Percentiles rank a stretch among this genome's conserved stretches.
phyloP scores from a whole-genome alignment of 2,888 invertebrate species.

The Synanthedon andrenaeformis region DNA sequence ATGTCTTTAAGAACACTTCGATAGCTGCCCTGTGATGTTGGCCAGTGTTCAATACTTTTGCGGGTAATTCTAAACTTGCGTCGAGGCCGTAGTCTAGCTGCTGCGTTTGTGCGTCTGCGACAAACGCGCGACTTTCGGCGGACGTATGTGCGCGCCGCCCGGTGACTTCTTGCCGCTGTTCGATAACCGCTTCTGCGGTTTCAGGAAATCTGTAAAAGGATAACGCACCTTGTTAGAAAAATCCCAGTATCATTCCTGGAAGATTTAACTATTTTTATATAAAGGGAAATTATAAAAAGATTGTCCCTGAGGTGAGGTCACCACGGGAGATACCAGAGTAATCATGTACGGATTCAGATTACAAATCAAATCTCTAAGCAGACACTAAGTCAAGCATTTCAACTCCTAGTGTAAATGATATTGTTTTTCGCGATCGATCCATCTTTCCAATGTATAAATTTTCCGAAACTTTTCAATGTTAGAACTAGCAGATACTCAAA shows the following conservation, averaged over 20 bases:
- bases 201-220: conserved; percentile 74
- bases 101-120: conserved; percentile 52
- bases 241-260: conserved; percentile 1
- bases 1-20: conserved; percentile 1
- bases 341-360: too few relatives aligned
- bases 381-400: too few relatives aligned
- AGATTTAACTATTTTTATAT: neutral
- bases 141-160: conserved; percentile 56
- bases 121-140: conserved; percentile 59
- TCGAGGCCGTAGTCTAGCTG: conserved; percentile 38
- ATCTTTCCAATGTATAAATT: too few relatives aligned
- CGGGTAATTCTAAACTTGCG: conserved; percentile 6
- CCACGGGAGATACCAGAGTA: too few relatives aligned
- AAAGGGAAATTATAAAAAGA: too few relatives aligned
- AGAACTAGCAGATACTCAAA: too few relatives aligned
- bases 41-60: neutral
- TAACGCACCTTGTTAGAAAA: neutral
- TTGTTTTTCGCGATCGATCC: too few relatives aligned
- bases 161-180: conserved; percentile 63
- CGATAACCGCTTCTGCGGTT: conserved; percentile 72
- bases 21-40: conserved; percentile 19
- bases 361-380: too few relatives aligned
- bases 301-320: too few relatives aligned
- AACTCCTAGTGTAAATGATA: too few relatives aligned
- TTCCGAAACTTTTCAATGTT: too few relatives aligned